Base-by-base conservation (phyloP, 2,113 vertebrate species). In the Clarias gariepinus region DNA sequence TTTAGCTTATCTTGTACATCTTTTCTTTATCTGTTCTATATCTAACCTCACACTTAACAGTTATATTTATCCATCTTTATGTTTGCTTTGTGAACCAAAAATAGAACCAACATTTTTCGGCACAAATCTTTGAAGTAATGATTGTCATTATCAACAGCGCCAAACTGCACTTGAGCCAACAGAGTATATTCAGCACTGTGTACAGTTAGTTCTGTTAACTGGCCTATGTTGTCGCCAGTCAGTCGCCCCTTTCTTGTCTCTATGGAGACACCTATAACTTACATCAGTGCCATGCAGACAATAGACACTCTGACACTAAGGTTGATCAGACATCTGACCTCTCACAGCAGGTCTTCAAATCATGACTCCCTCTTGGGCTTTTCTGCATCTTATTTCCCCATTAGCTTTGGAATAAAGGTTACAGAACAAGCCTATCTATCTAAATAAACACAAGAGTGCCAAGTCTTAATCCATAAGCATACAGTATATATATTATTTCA, bases 261-360 rank as follows among this genome's bases (percentile, higher is more conserved):
- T 96, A 97, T 98, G 96, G 97, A 96, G 96, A 98, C 97, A 95
- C 96, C 96, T 97, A 96, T 98, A 97, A 97, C 96, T 97, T 95
- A 95, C 93, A 94, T 96, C 96, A 94, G 89, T 89, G 87, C 95
- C 94, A 95, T 91, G 92, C 93, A 95, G 94, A 97, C 95, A 98
- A 97, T 96, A 95, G 96, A 95, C 95, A 96, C 96, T 96, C 96
- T 98, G 98, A 97, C 98, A 97, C 96, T 95, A 96, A 98, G 97
- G 97, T 97, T 98, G 98, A 99, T 99, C 97, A 97, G 96, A 96
- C 97, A 97, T 95, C 94, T 95, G 95, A 98, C 96, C 98, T 94
- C 94, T 95, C 92, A 92, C 94, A 92, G 94, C 90, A 58, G 94
- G 94, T 90, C 57, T 66, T 90, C 90, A 88, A 94, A 93, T 91